Evolutionary conservation across 2,797 vertebrate genomes (phyloP).

Genomic region (Rhinichthys osculus): DNA sequence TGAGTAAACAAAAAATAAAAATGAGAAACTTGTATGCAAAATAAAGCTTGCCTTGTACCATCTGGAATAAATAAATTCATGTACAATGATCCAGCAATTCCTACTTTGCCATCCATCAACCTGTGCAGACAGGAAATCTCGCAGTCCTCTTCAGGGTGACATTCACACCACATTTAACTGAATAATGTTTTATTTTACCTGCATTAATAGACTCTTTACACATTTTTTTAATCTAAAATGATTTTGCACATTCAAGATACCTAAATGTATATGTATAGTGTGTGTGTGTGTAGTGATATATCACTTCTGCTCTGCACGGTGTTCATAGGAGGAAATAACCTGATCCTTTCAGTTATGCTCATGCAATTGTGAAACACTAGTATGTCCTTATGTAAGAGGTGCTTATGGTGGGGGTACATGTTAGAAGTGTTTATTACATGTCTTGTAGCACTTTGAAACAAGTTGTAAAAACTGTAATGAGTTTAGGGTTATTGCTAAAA

Average conservation of each 20-base stretch:
- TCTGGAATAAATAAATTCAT: background rate
- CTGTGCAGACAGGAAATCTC: background rate
- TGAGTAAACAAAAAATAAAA: background rate
- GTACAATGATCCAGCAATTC: background rate
- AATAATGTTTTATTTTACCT: background rate
- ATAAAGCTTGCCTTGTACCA: background rate
- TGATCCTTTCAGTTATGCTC: background rate
- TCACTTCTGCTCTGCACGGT: background rate
- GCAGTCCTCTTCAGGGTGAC: background rate
- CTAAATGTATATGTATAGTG: background rate
- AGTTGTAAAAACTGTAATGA: background rate
- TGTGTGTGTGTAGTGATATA: background rate
- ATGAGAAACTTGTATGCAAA: background rate
- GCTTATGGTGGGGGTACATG: background rate
- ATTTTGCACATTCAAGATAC: background rate
- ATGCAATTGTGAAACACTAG: background rate
- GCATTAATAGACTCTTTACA: background rate
- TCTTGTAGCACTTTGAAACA: background rate
- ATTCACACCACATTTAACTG: background rate
- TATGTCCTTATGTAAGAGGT: conserved; percentile 1
- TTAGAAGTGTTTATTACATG: conserved; percentile 7
- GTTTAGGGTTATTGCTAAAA: background rate
- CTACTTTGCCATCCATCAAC: background rate
- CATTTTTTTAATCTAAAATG: background rate
- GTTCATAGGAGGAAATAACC: background rate